These are phyloP conservation scores for crab-eating macaque (Macaca fascicularis) DNA, from an alignment of 2,113 vertebrate species.

Conservation along the genomic window DNA sequence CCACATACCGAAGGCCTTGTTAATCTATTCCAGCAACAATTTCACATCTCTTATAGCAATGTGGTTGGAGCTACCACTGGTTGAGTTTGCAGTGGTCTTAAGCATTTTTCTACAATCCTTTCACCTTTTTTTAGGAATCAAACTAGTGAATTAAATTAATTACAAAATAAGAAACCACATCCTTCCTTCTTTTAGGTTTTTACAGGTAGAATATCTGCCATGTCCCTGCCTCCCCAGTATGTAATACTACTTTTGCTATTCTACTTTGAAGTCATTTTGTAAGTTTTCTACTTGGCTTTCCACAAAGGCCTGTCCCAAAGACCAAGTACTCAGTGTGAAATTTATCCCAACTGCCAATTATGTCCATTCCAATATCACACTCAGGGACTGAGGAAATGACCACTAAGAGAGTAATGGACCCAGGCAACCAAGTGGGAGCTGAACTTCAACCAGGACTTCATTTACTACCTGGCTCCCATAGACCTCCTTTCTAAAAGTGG, in stretches of 20 bases:
- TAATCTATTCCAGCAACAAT: neutral
- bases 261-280: neutral
- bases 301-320: neutral
- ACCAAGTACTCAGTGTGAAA: neutral
- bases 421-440: neutral
- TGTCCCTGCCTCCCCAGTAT: no score
- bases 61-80: neutral
- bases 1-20: neutral
- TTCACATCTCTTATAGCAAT: neutral
- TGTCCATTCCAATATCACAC: neutral
- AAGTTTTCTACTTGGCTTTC: neutral
- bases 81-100: neutral
- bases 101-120: neutral
- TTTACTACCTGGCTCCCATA: accelerated
- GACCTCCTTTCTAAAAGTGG: neutral
- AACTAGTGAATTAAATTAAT: neutral
- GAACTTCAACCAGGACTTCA: neutral
- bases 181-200: neutral
- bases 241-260: neutral
- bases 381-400: neutral
- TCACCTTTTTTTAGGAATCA: neutral
- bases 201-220: neutral
- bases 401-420: no score
- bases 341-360: neutral
- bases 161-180: neutral